These are phyloP conservation scores for Selene dorsalis DNA, from an alignment of 2,797 vertebrate species.

Conservation along the genomic window DNA sequence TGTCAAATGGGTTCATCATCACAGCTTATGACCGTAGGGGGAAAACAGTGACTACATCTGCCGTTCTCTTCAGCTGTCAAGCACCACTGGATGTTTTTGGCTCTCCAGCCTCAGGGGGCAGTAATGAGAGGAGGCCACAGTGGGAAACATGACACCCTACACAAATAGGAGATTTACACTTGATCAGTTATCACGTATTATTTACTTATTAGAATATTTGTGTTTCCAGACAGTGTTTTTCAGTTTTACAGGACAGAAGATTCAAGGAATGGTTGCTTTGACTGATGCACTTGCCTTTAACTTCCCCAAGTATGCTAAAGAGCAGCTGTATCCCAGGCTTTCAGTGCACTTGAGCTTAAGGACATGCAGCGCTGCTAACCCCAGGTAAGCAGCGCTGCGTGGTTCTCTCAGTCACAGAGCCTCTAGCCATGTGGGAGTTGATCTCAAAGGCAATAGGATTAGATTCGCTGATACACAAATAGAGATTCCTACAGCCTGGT, in stretches of 20 bases:
- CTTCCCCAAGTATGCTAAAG: background rate
- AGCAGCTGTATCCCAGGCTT: background rate
- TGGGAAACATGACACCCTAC: background rate
- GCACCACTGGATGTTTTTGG: background rate
- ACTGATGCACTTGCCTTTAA: background rate
- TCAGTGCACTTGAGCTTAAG: background rate
- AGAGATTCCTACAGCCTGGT: slow-evolving; percentile 45
- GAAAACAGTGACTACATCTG: background rate
- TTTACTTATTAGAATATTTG: too few species aligned
- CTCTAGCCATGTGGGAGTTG: slow-evolving; percentile 36
- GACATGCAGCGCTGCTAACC: background rate
- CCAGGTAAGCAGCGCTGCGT: background rate
- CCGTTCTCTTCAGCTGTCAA: background rate
- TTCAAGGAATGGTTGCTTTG: background rate
- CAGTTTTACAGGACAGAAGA: background rate
- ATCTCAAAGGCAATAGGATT: slow-evolving; percentile 72
- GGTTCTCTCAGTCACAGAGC: slow-evolving; percentile 3
- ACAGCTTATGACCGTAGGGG: background rate
- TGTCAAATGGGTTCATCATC: background rate
- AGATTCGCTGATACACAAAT: slow-evolving; percentile 70
- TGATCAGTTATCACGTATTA: background rate
- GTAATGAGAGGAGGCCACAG: background rate
- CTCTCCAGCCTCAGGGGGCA: background rate
- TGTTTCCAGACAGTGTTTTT: background rate
- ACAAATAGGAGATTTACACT: background rate